A percentile compares a stretch with the other conserved stretches of the same genome.
These are phyloP conservation scores for Candoia aspera DNA, from an alignment of 2,113 vertebrate species.

Conservation along the genomic window DNA sequence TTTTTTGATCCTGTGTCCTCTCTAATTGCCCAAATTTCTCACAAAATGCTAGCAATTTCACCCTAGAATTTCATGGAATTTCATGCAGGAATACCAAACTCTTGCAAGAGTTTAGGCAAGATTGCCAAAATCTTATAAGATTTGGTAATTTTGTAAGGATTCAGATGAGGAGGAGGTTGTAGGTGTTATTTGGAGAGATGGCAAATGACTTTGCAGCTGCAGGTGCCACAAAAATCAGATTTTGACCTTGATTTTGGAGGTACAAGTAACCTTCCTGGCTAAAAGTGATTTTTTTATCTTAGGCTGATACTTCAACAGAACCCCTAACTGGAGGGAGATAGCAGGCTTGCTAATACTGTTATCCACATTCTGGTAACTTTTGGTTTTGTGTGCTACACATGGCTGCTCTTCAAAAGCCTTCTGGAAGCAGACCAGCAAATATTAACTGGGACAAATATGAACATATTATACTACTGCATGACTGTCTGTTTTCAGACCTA, in stretches of 20 bases:
- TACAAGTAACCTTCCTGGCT: neutral
- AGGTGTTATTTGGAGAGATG: too few species aligned
- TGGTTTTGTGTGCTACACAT: neutral
- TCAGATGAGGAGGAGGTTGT: too few species aligned
- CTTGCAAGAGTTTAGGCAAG: too few species aligned
- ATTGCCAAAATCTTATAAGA: too few species aligned
- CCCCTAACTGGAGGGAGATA: neutral
- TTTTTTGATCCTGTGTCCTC: too few species aligned
- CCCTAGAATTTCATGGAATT: too few species aligned
- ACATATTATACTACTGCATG: neutral
- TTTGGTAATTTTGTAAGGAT: too few species aligned
- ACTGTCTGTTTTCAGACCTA: neutral
- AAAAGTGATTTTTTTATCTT: neutral
- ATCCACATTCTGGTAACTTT: neutral
- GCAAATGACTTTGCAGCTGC: neutral
- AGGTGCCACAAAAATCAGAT: neutral
- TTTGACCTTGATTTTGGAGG: too few species aligned
- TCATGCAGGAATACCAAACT: too few species aligned
- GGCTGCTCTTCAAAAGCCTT: neutral
- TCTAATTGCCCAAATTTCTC: too few species aligned
- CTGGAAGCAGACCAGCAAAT: neutral
- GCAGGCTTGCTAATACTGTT: neutral
- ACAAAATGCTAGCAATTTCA: too few species aligned
- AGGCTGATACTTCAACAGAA: neutral
- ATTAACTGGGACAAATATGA: neutral